Evolutionary conservation across 2,888 invertebrate genomes (phyloP), one percentile per base, ranked within the genome.

Genomic region (Chloromyia formosa): DNA sequence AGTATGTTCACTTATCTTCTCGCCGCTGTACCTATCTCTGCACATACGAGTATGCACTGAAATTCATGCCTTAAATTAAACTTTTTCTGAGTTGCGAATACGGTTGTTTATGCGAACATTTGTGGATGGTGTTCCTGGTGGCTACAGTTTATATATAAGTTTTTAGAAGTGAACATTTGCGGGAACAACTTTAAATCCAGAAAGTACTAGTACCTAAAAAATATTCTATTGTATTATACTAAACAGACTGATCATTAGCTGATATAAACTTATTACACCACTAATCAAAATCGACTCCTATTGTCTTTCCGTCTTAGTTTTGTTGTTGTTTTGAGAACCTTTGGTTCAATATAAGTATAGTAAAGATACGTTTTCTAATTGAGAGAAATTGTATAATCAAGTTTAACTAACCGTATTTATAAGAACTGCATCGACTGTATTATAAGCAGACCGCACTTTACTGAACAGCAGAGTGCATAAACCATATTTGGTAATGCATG

Each of bases 401-500:
- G n/a, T n/a, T n/a, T n/a, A n/a, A n/a, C n/a, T n/a, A n/a, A n/a
- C 10, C 1, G 23, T 22, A 58, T 58, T 58, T 10, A 20, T 58
- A 20, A 5, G 14, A 58, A 58, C 5, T 7, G 10, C 64, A 1
- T 12, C 1, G 42, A 64, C 42, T 64, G 64, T 64, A 10, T 3
- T 45, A 35, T 2, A 49, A 49, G 45, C 22, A 10, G 61, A 61
- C 61, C 73, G 61, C 54, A 53, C 20, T 22, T 23, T 35, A 72
- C 40, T 20, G 60, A 72, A 60, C 72, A 60, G 53, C 56, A 5
- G 18, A 69, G 69, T 56, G 61, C 49, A 73, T 61, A 73, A 60
- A 74, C 74, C 74, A 64, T 74, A 74, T 74, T 74, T 74, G 74
- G 74, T 74, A 74, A 74, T 64, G 74, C 74, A 74, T 74, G 74